Evolutionary conservation across 2,797 vertebrate species (phyloP), one percentile per base, ranked within the genome.

Genomic region (Aphelocoma californica): DNA sequence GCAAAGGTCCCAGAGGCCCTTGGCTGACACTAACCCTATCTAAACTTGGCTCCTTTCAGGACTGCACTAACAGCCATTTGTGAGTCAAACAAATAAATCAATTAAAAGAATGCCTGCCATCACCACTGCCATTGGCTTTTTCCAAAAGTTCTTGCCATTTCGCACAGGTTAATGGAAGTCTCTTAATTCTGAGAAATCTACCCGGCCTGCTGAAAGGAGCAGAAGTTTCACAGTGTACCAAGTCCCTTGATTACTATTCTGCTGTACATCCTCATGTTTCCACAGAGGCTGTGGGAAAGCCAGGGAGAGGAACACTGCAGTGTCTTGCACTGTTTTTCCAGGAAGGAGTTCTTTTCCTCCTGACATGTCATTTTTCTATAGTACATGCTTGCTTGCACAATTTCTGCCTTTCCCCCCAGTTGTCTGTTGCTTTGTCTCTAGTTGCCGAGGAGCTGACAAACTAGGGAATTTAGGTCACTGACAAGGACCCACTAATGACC

Each of bases 21-120:
- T 94, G 89, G 85, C 82, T 94, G 81, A 95, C 82, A 78, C 77
- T 65, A 90, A 42, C 40, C 50, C 65, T 66, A 42, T 70, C 70
- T 90, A 93, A 93, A 92, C 84, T 81, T 88, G 92, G 75, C 88
- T 92, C 58, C 44, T 81, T 93, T 81, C 48, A 90, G 88, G 81
- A 81, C 81, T 9, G 60, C 8, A 16, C 93, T 92, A 90, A 90
- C 44, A 90, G 81, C 65, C 57, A 47, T 54, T 54, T 86, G 72
- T 31, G 32, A 94, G 34, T 84, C 94, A 93, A 96, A 89, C 67
- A 86, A 82, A 91, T 72, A 71, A 84, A 93, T 92, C 65, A 69
- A 79, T 90, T 47, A 18, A 25, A 73, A 92, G 75, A 64, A 72
- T 2, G 1, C 40, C 73, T 74, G 87, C 65, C 84, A 93, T 84